Conservation (phyloP, 2,888 invertebrate species). For the Molorchus minor region DNA sequence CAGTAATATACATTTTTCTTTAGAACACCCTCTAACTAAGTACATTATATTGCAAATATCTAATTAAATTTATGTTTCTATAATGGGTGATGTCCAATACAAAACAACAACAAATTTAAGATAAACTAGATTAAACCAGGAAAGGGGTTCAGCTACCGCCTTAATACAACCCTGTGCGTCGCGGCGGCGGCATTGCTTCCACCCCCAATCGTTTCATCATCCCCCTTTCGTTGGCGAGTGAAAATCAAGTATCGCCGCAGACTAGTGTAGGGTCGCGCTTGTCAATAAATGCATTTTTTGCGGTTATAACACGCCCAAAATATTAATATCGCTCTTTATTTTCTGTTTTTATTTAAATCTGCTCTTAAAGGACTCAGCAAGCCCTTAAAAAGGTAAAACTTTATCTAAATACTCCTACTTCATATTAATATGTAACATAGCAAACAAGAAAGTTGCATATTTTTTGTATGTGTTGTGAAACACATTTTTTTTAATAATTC, state of each 20-base stretch:
- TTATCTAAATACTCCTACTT: too few species aligned
- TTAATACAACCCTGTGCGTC: slow-evolving; percentile 23
- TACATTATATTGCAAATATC: too few species aligned
- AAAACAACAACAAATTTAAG: too few species aligned
- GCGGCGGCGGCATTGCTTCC: slow-evolving; percentile 17
- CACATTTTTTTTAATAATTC: neutral
- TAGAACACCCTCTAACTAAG: too few species aligned
- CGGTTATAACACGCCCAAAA: slow-evolving; percentile 46
- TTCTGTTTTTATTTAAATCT: neutral
- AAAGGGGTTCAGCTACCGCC: slow-evolving; percentile 52
- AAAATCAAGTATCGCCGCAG: slow-evolving; percentile 48
- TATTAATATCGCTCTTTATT: slow-evolving; percentile 16
- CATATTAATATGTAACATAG: too few species aligned
- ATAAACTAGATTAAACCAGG: slow-evolving; percentile 58
- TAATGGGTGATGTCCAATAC: too few species aligned
- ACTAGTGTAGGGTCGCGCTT: slow-evolving; percentile 58
- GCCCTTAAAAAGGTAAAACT: too few species aligned
- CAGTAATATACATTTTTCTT: too few species aligned
- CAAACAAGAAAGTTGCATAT: too few species aligned
- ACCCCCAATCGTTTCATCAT: slow-evolving; percentile 29
- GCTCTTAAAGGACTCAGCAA: too few species aligned
- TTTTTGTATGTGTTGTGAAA: too few species aligned
- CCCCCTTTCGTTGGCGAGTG: slow-evolving; percentile 47
- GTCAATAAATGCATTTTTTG: slow-evolving; percentile 61
- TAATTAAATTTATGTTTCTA: too few species aligned